These are phyloP conservation scores for Lycorma delicatula DNA, from an alignment of 1,140 invertebrate genomes.

Conservation along the genomic window DNA sequence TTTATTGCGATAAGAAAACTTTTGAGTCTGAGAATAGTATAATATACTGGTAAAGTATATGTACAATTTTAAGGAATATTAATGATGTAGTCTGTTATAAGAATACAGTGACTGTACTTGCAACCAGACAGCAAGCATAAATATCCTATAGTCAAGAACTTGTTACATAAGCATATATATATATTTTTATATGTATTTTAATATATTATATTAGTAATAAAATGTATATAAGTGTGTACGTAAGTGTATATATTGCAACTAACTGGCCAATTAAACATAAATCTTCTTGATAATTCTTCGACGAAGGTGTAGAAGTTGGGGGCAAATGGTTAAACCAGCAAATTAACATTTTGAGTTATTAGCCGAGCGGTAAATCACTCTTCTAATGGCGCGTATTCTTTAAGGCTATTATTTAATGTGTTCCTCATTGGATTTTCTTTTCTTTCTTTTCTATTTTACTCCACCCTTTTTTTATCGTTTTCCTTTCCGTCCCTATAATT, in stretches of 20 bases:
- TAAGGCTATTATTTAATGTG: slow-evolving; percentile 4
- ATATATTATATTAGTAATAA: slow-evolving; percentile 2
- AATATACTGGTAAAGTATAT: too few relatives aligned
- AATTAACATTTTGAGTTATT: slow-evolving; percentile 6
- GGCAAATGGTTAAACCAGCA: too few relatives aligned
- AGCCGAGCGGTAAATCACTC: slow-evolving; percentile 1
- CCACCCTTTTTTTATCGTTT: too few relatives aligned
- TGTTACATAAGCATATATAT: slow-evolving; percentile 1
- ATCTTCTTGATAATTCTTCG: background rate
- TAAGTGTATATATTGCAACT: slow-evolving; percentile 1
- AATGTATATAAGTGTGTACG: background rate
- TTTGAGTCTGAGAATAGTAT: too few relatives aligned
- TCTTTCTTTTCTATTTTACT: too few relatives aligned
- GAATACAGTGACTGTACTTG: background rate
- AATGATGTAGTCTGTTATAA: too few relatives aligned
- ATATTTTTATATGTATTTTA: slow-evolving; percentile 3
- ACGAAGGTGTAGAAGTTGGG: background rate
- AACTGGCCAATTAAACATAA: slow-evolving; percentile 1
- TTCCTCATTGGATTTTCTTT: too few relatives aligned
- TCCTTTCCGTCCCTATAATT: too few relatives aligned
- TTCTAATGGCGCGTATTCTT: too few relatives aligned
- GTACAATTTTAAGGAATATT: too few relatives aligned
- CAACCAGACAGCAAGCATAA: background rate
- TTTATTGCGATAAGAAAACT: too few relatives aligned
- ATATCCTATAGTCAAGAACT: background rate